Evolutionary conservation across 2,888 invertebrate genomes (phyloP), one percentile per base, ranked within the genome.

Genomic region (Aphrophora alni): DNA sequence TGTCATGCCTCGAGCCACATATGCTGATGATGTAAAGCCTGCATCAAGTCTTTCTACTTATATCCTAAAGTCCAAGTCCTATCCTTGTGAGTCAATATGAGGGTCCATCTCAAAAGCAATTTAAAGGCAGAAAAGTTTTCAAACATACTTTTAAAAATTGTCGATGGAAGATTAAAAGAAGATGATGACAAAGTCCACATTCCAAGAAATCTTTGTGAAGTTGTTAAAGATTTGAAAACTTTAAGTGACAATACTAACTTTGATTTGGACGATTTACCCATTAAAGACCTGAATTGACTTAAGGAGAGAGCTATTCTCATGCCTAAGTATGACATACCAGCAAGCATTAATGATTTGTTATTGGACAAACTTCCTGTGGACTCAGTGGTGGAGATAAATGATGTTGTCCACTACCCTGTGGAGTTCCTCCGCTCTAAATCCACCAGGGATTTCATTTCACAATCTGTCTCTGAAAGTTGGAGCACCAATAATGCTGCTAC

Each of bases 401-500:
- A 72, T 72, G 75, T 71, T 44, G 81, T 68, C 21, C 81, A 71
- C 27, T 80, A 82, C 68, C 80, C 81, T n/a, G 33, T 73, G 5
- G 81, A 82, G 79, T n/a, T n/a, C n/a, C n/a, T n/a, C n/a, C n/a
- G n/a, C n/a, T n/a, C 21, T 76, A 10, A 38, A 78, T 14, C 81
- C 84, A 38, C 76, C 84, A 59, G 83, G 83, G 12, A 25, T 85
- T n/a, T 82, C 84, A 17, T 27, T 78, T 26, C 83, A 84, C 59
- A 73, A 59, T 38, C 82, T 85, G 10, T n/a, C 33, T 26, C 68
- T 84, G 1, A 84, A 84, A 33, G 77, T 85, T 28, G 84, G 84
- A 12, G 75, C 83, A 12, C 84, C 83, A 70, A 75, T 86, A 24
- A 85, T 85, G 77, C 69, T 84, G 28, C 68, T 86, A 0, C 21